These are phyloP conservation scores for Prochilodus magdalenae DNA, from an alignment of 2,113 vertebrate species.

Conservation along the genomic window DNA sequence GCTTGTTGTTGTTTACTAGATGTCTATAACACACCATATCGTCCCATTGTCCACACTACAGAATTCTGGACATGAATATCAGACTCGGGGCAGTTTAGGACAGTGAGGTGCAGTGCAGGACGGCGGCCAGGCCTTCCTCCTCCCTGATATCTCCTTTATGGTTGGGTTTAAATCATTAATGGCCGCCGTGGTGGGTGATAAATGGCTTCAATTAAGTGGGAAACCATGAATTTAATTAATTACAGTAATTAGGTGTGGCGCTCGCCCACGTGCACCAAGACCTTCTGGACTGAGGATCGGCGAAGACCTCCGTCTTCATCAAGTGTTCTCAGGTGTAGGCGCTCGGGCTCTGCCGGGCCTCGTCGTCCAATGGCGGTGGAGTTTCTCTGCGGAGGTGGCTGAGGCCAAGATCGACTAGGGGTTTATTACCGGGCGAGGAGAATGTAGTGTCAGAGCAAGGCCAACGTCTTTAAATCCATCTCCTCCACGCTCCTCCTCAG, in stretches of 20 bases:
- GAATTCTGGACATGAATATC: conserved; percentile 60
- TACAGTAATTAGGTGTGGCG: conserved; percentile 74
- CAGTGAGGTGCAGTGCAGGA: conserved; percentile 59
- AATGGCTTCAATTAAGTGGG: conserved; percentile 76
- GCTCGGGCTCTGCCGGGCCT: conserved; percentile 61
- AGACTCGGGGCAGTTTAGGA: conserved; percentile 63
- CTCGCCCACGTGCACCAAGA: conserved; percentile 61
- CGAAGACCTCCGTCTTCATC: conserved; percentile 74
- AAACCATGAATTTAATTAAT: conserved; percentile 79
- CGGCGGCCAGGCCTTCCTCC: conserved; percentile 60
- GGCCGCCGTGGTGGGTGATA: conserved; percentile 68
- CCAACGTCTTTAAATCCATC: conserved; percentile 64
- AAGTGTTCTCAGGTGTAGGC: conserved; percentile 60
- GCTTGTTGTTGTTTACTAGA: too few species aligned
- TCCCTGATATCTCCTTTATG: conserved; percentile 74
- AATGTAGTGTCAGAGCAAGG: conserved; percentile 74
- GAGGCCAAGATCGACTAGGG: conserved; percentile 47
- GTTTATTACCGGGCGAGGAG: conserved; percentile 68
- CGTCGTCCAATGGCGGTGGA: conserved; percentile 40
- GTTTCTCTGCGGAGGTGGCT: conserved; percentile 7
- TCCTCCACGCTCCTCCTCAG: conserved; percentile 58
- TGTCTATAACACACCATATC: too few species aligned
- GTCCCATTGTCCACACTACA: not conserved
- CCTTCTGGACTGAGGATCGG: conserved; percentile 64
- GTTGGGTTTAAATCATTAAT: conserved; percentile 78